These are phyloP conservation scores for Poecile atricapillus DNA, from an alignment of 2,113 vertebrate genomes.

Conservation along the genomic window DNA sequence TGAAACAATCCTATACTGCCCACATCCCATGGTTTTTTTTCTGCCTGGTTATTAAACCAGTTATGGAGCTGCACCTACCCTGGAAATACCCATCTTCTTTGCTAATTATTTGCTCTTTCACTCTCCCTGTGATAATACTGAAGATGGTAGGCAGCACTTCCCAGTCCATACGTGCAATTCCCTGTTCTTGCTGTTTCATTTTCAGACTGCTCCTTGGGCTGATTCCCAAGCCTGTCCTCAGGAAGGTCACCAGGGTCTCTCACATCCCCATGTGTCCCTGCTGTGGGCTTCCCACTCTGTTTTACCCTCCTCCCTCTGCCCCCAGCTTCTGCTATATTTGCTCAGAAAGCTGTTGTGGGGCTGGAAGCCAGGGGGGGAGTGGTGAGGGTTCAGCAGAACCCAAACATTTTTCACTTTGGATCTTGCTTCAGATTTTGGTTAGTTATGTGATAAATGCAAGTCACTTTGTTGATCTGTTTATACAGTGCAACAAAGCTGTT, in stretches of 20 bases:
- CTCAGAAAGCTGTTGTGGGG: background rate
- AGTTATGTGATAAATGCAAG: rapidly evolving
- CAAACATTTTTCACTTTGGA: background rate
- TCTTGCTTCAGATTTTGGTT: background rate
- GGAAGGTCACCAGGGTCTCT: background rate
- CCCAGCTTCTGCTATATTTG: background rate
- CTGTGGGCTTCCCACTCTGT: background rate
- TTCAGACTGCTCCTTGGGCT: background rate
- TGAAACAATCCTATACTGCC: background rate
- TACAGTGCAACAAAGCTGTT: background rate
- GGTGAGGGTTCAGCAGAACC: background rate
- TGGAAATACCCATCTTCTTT: background rate
- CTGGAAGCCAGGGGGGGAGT: background rate
- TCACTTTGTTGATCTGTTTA: background rate
- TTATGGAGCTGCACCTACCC: background rate
- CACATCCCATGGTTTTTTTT: background rate
- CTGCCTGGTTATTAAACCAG: background rate
- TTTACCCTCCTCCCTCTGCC: background rate
- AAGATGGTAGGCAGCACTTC: background rate
- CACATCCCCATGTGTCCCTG: rapidly evolving
- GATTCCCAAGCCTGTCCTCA: background rate
- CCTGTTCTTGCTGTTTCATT: background rate
- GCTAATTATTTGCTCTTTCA: background rate
- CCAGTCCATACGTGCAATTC: rapidly evolving
- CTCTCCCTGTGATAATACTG: background rate